Conservation (phyloP, 1,140 invertebrate genomes). For the Pteromalus puparum region DNA sequence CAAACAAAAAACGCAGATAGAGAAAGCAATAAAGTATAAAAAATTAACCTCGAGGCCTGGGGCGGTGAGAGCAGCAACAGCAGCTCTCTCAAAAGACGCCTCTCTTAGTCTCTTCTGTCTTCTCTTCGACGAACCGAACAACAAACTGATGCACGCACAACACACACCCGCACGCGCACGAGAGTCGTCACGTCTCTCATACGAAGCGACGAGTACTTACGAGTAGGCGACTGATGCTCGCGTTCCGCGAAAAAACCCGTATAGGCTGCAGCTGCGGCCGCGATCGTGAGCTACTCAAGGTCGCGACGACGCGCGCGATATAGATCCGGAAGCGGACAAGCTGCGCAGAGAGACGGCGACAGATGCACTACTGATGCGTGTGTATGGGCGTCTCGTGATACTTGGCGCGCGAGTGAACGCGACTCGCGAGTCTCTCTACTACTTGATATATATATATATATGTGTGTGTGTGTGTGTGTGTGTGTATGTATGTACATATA, state of each 20-base stretch:
- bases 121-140: not conserved
- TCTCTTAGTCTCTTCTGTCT: not conserved
- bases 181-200: not conserved
- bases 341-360: not conserved
- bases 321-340: not conserved
- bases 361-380: not conserved
- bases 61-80: not conserved
- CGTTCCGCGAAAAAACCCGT: not conserved
- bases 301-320: conserved; percentile 5
- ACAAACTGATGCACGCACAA: not conserved
- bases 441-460: not conserved
- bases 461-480: too few relatives aligned
- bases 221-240: not conserved
- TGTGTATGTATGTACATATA: too few relatives aligned
- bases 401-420: not conserved
- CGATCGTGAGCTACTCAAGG: conserved; percentile 31
- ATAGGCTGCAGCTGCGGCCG: too few relatives aligned
- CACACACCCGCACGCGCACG: not conserved
- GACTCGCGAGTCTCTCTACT: not conserved
- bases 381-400: not conserved
- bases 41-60: not conserved
- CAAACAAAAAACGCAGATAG: not conserved
- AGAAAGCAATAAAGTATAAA: not conserved
- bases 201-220: not conserved
- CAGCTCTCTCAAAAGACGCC: not conserved